phyloP scores from a whole-genome alignment of 2,797 vertebrate genomes.

The Diplodus puntazzo region DNA sequence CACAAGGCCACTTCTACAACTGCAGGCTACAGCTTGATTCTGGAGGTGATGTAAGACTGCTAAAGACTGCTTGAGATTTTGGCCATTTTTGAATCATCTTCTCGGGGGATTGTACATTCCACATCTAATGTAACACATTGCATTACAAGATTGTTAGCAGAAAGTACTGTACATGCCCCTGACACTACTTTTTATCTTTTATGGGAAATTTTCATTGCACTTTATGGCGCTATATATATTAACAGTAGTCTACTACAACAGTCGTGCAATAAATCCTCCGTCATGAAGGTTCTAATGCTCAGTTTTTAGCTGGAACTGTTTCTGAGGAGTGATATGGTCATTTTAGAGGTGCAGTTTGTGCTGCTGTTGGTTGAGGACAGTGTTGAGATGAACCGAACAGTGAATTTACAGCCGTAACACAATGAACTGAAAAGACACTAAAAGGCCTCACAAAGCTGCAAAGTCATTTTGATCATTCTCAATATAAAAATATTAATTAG shows the following conservation, averaged over 20 bases:
- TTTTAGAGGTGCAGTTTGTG: background rate
- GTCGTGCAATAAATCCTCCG: background rate
- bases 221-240: background rate
- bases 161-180: background rate
- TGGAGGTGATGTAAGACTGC: background rate
- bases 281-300: background rate
- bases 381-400: background rate
- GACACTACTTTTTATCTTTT: background rate
- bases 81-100: background rate
- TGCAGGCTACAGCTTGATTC: background rate
- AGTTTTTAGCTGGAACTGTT: background rate
- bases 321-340: background rate
- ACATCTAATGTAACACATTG: conserved; percentile 13
- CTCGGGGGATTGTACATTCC: background rate
- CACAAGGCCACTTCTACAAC: background rate
- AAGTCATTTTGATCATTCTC: background rate
- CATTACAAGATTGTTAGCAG: background rate
- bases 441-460: background rate
- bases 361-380: background rate
- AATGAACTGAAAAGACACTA: background rate
- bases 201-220: background rate
- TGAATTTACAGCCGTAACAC: too few relatives aligned
- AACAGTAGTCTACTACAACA: background rate
- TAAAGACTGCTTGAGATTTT: background rate
- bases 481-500: background rate